phyloP scores from a whole-genome alignment of 1,140 invertebrate species.

The Apis laboriosa region DNA sequence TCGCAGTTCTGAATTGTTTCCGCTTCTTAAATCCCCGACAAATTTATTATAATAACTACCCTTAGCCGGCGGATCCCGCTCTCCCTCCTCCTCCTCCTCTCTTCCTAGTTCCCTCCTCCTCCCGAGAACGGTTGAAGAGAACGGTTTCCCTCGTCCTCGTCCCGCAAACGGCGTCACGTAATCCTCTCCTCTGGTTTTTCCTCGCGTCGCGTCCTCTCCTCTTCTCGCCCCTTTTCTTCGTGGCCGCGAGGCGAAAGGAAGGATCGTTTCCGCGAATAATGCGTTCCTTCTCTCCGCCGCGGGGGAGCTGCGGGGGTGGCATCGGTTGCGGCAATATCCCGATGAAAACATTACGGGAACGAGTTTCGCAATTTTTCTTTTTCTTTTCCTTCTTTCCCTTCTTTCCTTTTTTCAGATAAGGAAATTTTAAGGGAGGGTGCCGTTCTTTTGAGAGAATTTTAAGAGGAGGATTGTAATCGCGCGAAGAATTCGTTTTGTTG shows the following conservation, averaged over 20 bases:
- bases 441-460: too few relatives aligned
- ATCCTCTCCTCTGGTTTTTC: constrained; percentile 47
- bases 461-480: too few relatives aligned
- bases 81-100: constrained; percentile 42
- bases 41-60: constrained; percentile 82
- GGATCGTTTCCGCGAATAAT: constrained; percentile 67
- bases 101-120: constrained; percentile 40
- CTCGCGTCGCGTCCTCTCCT: constrained; percentile 51
- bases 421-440: not conserved
- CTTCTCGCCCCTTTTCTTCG: constrained; percentile 55
- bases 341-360: constrained; percentile 49
- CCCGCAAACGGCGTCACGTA: constrained; percentile 12
- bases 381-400: not conserved
- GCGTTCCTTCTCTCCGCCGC: constrained; percentile 46
- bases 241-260: constrained; percentile 61
- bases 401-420: not conserved
- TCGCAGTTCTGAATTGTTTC: constrained; percentile 81
- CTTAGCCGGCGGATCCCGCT: constrained; percentile 74
- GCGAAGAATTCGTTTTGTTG: too few relatives aligned
- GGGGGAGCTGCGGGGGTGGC: constrained; percentile 26
- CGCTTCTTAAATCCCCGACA: constrained; percentile 81
- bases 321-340: constrained; percentile 52
- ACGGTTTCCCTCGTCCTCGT: constrained; percentile 19
- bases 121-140: not conserved
- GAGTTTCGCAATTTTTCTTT: constrained; percentile 43